phyloP scores from a whole-genome alignment of 1,140 invertebrate genomes.

The Caligus rogercresseyi region DNA sequence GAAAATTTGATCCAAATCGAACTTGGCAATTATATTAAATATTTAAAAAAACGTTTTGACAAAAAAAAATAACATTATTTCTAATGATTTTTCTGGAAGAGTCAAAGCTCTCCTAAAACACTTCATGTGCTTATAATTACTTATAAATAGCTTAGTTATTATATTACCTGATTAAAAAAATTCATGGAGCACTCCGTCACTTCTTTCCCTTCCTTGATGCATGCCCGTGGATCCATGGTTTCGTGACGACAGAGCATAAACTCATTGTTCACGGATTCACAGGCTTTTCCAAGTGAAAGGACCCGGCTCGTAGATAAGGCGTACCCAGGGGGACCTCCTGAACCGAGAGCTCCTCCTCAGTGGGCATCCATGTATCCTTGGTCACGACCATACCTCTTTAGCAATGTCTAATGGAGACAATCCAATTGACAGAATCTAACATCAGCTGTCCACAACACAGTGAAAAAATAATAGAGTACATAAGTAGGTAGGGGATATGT shows the following conservation, averaged over 20 bases:
- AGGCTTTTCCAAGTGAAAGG: conserved; percentile 15
- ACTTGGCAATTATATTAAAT: no score
- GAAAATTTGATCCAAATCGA: no score
- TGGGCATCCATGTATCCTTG: conserved; percentile 20
- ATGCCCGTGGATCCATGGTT: conserved; percentile 7
- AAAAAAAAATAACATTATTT: no score
- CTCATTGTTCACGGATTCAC: conserved; percentile 18
- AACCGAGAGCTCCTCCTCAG: conserved; percentile 12
- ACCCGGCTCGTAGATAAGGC: conserved; percentile 7
- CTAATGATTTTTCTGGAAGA: no score
- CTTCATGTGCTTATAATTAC: no score
- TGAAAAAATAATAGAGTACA: no score
- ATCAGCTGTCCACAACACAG: no score
- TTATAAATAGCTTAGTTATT: no score
- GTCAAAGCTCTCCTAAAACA: no score
- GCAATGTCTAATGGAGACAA: neutral
- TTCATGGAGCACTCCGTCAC: conserved; percentile 13
- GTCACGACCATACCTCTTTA: conserved; percentile 15
- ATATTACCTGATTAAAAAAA: conserved; percentile 5
- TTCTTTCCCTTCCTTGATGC: conserved; percentile 8
- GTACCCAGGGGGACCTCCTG: conserved; percentile 15
- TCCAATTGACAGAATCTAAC: no score
- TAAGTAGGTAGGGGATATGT: no score
- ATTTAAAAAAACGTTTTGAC: no score
- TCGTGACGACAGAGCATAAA: conserved; percentile 18